Conservation (phyloP, 1,140 invertebrate species). For the Gonatopus flavifemur region DNA sequence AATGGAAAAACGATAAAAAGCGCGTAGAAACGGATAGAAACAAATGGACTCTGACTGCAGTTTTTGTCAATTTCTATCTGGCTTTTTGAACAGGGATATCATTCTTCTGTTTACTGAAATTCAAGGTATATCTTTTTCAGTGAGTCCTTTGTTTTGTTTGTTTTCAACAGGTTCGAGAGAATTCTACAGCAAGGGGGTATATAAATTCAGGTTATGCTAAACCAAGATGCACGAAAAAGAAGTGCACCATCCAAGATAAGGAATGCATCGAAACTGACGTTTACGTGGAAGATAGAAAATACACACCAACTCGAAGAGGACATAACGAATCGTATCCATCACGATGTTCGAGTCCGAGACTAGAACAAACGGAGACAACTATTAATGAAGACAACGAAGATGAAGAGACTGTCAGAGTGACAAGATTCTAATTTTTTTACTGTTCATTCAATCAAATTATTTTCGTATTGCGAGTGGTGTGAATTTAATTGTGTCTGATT, state of each 20-base stretch:
- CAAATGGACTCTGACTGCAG: too few species aligned
- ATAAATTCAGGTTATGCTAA: conserved; percentile 24
- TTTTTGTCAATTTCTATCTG: too few species aligned
- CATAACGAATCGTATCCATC: conserved; percentile 46
- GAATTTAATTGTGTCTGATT: too few species aligned
- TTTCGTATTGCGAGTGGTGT: too few species aligned
- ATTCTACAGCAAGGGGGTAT: conserved; percentile 16
- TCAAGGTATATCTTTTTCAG: not conserved
- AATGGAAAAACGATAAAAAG: too few species aligned
- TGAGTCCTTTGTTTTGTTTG: conserved; percentile 8
- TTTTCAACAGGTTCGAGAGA: conserved; percentile 30
- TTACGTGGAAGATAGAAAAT: conserved; percentile 34
- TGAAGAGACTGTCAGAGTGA: conserved; percentile 36
- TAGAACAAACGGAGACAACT: conserved; percentile 39
- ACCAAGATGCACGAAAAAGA: conserved; percentile 24
- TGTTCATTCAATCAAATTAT: too few species aligned
- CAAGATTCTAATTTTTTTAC: conserved; percentile 41
- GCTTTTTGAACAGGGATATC: not conserved
- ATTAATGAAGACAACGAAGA: conserved; percentile 48
- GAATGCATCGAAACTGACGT: conserved; percentile 43
- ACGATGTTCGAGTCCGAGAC: conserved; percentile 35
- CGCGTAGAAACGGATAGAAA: too few species aligned
- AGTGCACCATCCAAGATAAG: conserved; percentile 28
- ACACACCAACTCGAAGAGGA: conserved; percentile 23
- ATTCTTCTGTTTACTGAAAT: not conserved